phyloP scores from a whole-genome alignment of 2,888 invertebrate species.

The Drosophila mettleri region DNA sequence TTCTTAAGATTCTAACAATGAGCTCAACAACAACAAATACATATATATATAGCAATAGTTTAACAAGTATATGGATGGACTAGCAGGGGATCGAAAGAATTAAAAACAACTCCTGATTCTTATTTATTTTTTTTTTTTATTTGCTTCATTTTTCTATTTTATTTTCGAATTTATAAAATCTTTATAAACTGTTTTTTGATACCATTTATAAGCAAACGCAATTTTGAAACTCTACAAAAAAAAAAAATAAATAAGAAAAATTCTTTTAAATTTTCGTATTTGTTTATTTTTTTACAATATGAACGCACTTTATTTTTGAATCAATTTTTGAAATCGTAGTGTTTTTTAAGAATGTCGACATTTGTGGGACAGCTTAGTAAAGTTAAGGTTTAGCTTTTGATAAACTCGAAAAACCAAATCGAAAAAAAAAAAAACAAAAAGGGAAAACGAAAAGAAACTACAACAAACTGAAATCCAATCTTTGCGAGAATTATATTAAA shows the following conservation, averaged over 20 bases:
- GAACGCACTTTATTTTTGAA: conserved; percentile 47
- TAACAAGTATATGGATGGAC: conserved; percentile 39
- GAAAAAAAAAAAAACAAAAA: not conserved
- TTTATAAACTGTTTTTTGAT: conserved; percentile 57
- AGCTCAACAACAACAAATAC: conserved; percentile 37
- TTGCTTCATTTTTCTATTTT: conserved; percentile 17
- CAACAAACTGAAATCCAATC: conserved; percentile 41
- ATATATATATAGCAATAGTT: conserved; percentile 54
- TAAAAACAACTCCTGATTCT: conserved; percentile 28
- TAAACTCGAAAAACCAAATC: conserved; percentile 48
- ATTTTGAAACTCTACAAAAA: conserved; percentile 55
- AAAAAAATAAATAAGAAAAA: conserved; percentile 9
- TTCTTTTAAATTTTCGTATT: conserved; percentile 25
- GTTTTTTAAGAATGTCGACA: conserved; percentile 53
- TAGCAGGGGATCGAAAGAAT: conserved; percentile 41
- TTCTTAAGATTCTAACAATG: conserved; percentile 59
- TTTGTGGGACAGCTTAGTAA: conserved; percentile 47
- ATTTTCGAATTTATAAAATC: conserved; percentile 22
- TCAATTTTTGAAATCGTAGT: conserved; percentile 50
- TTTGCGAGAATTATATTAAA: conserved; percentile 37
- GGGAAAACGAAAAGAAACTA: too few relatives aligned
- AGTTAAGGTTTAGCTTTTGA: conserved; percentile 72
- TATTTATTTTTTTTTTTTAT: conserved; percentile 21
- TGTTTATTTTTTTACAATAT: conserved; percentile 23
- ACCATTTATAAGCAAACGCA: conserved; percentile 52